phyloP scores from a whole-genome alignment of 2,113 vertebrate genomes.

The Empidonax traillii region DNA sequence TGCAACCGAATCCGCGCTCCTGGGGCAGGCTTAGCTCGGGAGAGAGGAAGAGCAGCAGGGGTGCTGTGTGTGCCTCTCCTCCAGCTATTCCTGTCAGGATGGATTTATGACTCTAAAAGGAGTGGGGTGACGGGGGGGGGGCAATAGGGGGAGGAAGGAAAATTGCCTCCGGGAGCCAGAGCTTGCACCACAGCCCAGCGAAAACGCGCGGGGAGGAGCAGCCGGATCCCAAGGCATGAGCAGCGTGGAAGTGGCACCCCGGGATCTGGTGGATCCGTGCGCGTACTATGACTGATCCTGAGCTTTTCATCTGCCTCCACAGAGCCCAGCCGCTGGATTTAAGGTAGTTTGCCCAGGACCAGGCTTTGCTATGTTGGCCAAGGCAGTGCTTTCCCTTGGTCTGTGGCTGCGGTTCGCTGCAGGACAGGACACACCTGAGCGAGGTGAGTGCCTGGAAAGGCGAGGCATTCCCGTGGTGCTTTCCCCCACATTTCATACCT shows the following conservation, averaged over 20 bases:
- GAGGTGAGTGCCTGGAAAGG: conserved; percentile 62
- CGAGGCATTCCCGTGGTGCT: rapidly evolving
- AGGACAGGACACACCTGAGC: conserved; percentile 36
- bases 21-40: neutral
- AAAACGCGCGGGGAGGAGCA: neutral
- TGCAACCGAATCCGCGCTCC: neutral
- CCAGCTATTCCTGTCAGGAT: conserved; percentile 33
- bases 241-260: neutral
- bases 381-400: conserved; percentile 34
- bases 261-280: neutral
- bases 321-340: neutral
- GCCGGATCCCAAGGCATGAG: neutral
- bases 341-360: neutral
- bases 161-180: neutral
- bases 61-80: neutral
- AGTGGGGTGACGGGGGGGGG: neutral
- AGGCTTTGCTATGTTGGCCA: conserved; percentile 66
- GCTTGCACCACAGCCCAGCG: neutral
- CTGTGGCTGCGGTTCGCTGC: conserved; percentile 55
- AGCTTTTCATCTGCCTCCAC: neutral
- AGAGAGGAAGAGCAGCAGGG: neutral
- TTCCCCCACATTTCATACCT: neutral
- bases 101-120: conserved; percentile 48
- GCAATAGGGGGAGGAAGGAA: neutral
- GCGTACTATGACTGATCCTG: neutral